Evolutionary conservation across 2,797 vertebrate genomes (phyloP), one percentile per base, ranked within the genome.

Genomic region (Cynodonichthys magdalenae): DNA sequence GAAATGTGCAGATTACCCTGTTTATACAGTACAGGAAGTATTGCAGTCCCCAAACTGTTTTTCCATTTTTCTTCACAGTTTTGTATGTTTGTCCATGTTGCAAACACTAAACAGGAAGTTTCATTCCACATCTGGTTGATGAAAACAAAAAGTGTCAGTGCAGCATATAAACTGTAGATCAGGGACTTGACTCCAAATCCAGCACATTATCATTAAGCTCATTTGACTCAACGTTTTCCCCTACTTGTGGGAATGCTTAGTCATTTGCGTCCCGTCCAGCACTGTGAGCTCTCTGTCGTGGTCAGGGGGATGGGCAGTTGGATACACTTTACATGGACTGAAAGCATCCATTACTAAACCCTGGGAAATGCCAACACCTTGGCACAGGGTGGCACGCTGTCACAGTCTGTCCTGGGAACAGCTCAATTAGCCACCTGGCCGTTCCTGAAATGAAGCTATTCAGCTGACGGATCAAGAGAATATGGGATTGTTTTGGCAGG

Each of bases 351-450:
- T 79, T 82, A 66, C 68, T 51, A 58, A 80, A 67, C 60, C 78
- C 71, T 86, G 84, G 83, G 86, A 87, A 87, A 85, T 28, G 58
- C 63, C 70, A 53, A 65, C 80, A 80, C 79, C 76, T 84, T 90
- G 86, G 85, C 87, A 90, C 68, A 46, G 71, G 64, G 65, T 75
- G 75, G 79, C 84, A 86, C 65, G 61, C 82, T 82, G 81, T 79
- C 85, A 85, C 74, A 80, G 80, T 44, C 80, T 74, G 75, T 69
- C 69, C 72, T 66, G 77, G 73, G 80, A 85, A 91, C 85, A 82
- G 79, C 85, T 87, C 84, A 86, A 87, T 88, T 82, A 87, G 69
- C 85, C 86, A 87, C 82, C 83, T 87, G 86, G 80, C 66, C 47
- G 63, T 80, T 52, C 24, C 66, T 12, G 75, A 79, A 73, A 76